These are phyloP conservation scores for Stenotaenia linearis DNA, from an alignment of 2,888 invertebrate species.

Conservation along the genomic window DNA sequence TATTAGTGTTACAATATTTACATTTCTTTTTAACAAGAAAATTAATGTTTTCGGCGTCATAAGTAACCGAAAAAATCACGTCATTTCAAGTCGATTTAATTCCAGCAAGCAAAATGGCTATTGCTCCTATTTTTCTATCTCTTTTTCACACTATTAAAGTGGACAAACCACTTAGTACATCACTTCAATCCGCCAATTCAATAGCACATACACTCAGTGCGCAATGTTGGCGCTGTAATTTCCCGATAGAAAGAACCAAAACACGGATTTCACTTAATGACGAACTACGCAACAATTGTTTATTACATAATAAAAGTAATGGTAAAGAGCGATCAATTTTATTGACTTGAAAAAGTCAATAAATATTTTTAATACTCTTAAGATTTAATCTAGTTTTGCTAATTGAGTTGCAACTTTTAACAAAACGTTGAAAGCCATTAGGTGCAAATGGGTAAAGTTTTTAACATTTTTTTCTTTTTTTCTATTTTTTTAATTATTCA, in stretches of 20 bases:
- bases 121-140: not conserved
- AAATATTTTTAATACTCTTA: not conserved
- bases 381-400: not conserved
- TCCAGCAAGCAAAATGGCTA: not conserved
- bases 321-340: not conserved
- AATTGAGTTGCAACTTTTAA: not conserved
- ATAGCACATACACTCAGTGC: constrained; percentile 10
- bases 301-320: not conserved
- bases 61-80: too few species aligned
- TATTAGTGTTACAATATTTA: too few species aligned
- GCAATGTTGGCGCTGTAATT: not conserved
- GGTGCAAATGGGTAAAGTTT: not conserved
- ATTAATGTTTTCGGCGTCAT: too few species aligned
- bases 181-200: not conserved
- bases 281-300: not conserved
- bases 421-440: not conserved
- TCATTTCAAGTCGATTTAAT: constrained; percentile 14
- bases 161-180: not conserved
- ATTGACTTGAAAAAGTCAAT: not conserved
- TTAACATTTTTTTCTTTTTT: too few species aligned
- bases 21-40: too few species aligned
- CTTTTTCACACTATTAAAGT: constrained; percentile 10
- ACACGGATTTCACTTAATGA: constrained; percentile 2
- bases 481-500: not conserved
- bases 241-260: not conserved